These are phyloP conservation scores for Drosophila oshimai DNA, from an alignment of 1,140 invertebrate genomes.

Conservation along the genomic window DNA sequence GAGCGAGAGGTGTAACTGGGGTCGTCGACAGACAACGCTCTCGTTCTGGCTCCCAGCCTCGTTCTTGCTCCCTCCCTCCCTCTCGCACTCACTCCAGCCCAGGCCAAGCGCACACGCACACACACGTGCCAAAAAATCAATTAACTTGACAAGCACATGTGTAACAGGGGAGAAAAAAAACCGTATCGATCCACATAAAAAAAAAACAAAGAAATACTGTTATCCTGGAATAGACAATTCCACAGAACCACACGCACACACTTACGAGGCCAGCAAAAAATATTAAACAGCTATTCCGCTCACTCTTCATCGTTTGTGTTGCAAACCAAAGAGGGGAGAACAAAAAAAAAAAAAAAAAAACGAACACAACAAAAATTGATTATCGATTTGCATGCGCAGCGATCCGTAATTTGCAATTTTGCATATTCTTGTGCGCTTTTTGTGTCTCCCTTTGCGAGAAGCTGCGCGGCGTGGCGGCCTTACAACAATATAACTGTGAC, in stretches of 20 bases:
- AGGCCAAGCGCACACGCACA: constrained; percentile 10
- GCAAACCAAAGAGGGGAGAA: constrained; percentile 11
- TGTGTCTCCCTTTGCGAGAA: constrained; percentile 15
- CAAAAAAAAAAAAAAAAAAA: background rate
- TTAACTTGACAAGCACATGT: constrained; percentile 65
- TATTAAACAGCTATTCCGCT: constrained; percentile 4
- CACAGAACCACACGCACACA: constrained; percentile 6
- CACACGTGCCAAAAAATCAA: constrained; percentile 63
- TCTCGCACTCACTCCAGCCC: background rate
- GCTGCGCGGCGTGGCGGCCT: constrained; percentile 21
- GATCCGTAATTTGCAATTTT: constrained; percentile 22
- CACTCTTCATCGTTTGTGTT: constrained; percentile 28
- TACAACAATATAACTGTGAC: constrained; percentile 18
- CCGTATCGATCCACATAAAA: constrained; percentile 7
- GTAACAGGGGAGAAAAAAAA: constrained; percentile 32
- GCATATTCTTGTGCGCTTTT: constrained; percentile 7
- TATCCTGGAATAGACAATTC: constrained; percentile 8
- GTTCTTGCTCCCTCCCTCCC: constrained; percentile 5
- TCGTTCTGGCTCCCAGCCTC: constrained; percentile 5
- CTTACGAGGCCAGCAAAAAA: constrained; percentile 7
- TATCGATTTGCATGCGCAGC: constrained; percentile 33
- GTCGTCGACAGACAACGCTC: constrained; percentile 29
- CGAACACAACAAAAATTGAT: constrained; percentile 1
- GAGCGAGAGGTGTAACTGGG: constrained; percentile 21
- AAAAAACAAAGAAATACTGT: background rate